phyloP scores from a whole-genome alignment of 2,113 vertebrate species.

The Dasyurus viverrinus region DNA sequence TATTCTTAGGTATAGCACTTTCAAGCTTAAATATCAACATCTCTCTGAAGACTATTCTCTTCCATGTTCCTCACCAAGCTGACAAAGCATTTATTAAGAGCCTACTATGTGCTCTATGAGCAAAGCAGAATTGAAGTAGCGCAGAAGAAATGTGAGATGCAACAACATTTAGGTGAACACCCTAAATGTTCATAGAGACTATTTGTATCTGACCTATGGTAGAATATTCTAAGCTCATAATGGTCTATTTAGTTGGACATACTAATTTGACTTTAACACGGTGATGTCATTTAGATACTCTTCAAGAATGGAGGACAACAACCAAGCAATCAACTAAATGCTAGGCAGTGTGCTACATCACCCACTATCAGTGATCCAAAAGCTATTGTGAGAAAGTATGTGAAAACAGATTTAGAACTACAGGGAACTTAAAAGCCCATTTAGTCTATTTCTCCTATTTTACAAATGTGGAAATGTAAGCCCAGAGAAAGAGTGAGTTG shows the following conservation, averaged over 20 bases:
- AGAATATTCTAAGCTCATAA: too few relatives aligned
- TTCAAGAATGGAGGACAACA: too few relatives aligned
- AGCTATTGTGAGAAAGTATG: background rate
- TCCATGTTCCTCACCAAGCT: background rate
- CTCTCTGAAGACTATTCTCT: background rate
- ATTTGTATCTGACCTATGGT: too few relatives aligned
- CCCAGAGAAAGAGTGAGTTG: background rate
- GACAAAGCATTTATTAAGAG: background rate
- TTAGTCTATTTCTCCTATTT: background rate
- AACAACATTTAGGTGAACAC: too few relatives aligned
- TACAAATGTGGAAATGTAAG: background rate
- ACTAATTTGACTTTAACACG: too few relatives aligned
- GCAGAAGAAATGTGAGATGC: too few relatives aligned
- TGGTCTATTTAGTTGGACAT: too few relatives aligned
- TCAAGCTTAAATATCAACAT: background rate
- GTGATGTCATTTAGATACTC: too few relatives aligned
- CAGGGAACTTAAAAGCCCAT: background rate
- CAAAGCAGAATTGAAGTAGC: too few relatives aligned
- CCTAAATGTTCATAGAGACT: too few relatives aligned
- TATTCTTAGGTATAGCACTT: background rate
- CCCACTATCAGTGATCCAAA: background rate
- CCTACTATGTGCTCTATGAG: too few relatives aligned
- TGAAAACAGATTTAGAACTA: background rate
- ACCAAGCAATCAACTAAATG: too few relatives aligned
- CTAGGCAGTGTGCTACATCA: background rate